These are phyloP conservation scores for Drosophila gunungcola DNA, from an alignment of 1,140 invertebrate genomes.

Conservation along the genomic window DNA sequence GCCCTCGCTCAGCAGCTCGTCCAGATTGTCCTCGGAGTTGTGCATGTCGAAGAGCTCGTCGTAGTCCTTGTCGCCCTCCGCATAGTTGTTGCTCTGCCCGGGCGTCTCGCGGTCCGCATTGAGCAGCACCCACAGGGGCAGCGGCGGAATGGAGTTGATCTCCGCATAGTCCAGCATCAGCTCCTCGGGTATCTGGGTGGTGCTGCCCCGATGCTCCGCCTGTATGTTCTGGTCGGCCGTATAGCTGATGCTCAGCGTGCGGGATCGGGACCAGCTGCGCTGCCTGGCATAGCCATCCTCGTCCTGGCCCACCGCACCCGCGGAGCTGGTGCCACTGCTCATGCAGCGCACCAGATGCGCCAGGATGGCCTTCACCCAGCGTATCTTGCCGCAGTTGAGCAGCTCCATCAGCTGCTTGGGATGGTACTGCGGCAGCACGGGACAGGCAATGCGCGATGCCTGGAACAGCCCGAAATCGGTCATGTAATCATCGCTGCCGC, in stretches of 20 bases:
- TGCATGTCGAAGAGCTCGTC: slow-evolving; percentile 94
- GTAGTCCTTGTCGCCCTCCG: slow-evolving; percentile 90
- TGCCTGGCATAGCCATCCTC: slow-evolving; percentile 87
- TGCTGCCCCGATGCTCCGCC: slow-evolving; percentile 87
- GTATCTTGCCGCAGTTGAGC: slow-evolving; percentile 98
- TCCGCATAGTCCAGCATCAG: slow-evolving; percentile 97
- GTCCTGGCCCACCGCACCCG: slow-evolving; percentile 45
- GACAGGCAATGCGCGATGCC: slow-evolving; percentile 97
- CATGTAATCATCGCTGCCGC: slow-evolving; percentile 89
- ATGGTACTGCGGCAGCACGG: slow-evolving; percentile 99
- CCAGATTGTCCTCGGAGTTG: slow-evolving; percentile 92
- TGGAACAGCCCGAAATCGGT: slow-evolving; percentile 98
- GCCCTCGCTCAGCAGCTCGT: slow-evolving; percentile 90
- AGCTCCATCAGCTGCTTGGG: slow-evolving; percentile 99
- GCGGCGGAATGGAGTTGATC: slow-evolving; percentile 97
- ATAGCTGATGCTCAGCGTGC: slow-evolving; percentile 95
- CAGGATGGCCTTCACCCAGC: slow-evolving; percentile 98
- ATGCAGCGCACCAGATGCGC: slow-evolving; percentile 94
- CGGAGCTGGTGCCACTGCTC: slow-evolving; percentile 86
- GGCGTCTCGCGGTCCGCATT: slow-evolving; percentile 95
- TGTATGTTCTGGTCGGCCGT: slow-evolving; percentile 88
- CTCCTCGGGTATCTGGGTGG: slow-evolving; percentile 91
- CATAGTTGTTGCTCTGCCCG: slow-evolving; percentile 85
- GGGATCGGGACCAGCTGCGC: slow-evolving; percentile 92
- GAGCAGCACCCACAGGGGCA: slow-evolving; percentile 97